Evolutionary conservation across 2,888 invertebrate species (phyloP).

Genomic region (Zaprionus obscuricornis): DNA sequence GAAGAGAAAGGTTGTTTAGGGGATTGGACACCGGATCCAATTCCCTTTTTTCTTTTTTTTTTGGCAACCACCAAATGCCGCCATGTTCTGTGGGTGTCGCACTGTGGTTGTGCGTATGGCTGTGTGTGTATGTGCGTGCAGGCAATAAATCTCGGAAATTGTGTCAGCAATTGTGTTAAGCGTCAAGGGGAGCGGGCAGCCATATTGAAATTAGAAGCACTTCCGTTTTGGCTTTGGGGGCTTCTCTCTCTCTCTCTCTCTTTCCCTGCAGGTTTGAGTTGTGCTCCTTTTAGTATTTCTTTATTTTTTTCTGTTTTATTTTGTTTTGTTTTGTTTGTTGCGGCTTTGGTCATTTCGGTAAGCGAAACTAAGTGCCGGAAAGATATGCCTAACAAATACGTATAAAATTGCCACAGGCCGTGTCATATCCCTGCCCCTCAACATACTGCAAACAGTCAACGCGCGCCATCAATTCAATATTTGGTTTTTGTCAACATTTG

Average conservation of each 20-base stretch:
- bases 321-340: conserved; percentile 8
- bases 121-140: conserved; percentile 27
- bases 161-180: conserved; percentile 75
- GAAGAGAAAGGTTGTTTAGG: conserved; percentile 2
- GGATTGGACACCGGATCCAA: conserved; percentile 13
- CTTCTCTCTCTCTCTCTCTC: not conserved
- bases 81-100: conserved; percentile 39
- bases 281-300: conserved; percentile 38
- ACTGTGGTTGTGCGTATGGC: conserved; percentile 19
- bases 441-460: no score
- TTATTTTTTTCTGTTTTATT: not conserved
- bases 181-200: conserved; percentile 47
- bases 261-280: not conserved
- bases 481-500: conserved; percentile 53
- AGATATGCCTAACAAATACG: conserved; percentile 63
- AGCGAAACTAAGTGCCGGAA: conserved; percentile 71
- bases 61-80: conserved; percentile 51
- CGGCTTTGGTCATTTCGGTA: conserved; percentile 58
- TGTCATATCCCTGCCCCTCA: no score
- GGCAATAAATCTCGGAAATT: conserved; percentile 75
- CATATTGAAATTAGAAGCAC: conserved; percentile 78
- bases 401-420: conserved; percentile 5
- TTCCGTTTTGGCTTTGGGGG: conserved; percentile 55
- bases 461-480: no score
- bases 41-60: no score